Conservation (phyloP, 1,140 invertebrate species). For the Stratiolaelaps scimitus region DNA sequence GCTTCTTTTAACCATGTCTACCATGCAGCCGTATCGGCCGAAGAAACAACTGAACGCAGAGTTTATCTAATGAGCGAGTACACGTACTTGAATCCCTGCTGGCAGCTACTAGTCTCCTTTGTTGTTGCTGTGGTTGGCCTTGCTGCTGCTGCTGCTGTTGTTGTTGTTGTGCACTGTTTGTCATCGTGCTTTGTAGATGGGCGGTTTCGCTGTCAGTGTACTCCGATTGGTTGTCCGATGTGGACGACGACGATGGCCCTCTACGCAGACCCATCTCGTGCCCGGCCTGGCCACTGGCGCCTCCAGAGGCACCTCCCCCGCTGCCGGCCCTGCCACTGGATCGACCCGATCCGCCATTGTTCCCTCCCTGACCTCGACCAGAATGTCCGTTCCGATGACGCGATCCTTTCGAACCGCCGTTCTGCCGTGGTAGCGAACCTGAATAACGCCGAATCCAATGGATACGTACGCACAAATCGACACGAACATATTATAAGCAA, state of each 20-base stretch:
- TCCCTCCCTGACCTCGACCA: no score
- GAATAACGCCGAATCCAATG: neutral
- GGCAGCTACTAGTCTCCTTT: neutral
- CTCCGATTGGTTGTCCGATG: conserved; percentile 35
- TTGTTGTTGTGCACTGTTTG: no score
- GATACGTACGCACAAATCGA: no score
- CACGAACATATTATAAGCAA: no score
- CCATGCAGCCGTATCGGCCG: no score
- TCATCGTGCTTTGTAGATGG: conserved; percentile 12
- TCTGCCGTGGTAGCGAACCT: conserved; percentile 22
- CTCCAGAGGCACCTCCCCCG: neutral
- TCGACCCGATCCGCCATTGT: no score
- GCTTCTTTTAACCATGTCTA: no score
- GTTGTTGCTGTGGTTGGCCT: no score
- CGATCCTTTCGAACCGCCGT: neutral
- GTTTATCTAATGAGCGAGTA: no score
- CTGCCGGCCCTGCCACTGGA: no score
- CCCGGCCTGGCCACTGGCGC: neutral
- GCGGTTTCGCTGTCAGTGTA: conserved; percentile 33
- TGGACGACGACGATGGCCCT: conserved; percentile 33
- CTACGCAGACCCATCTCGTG: conserved; percentile 29
- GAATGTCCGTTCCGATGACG: conserved; percentile 10
- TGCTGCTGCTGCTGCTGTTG: no score
- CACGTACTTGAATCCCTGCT: conserved; percentile 25
- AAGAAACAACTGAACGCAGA: no score